A percentile compares a stretch with the other conserved stretches of the same genome.
Conservation (phyloP, 2,888 invertebrate species). For the Chouioia cunea region DNA sequence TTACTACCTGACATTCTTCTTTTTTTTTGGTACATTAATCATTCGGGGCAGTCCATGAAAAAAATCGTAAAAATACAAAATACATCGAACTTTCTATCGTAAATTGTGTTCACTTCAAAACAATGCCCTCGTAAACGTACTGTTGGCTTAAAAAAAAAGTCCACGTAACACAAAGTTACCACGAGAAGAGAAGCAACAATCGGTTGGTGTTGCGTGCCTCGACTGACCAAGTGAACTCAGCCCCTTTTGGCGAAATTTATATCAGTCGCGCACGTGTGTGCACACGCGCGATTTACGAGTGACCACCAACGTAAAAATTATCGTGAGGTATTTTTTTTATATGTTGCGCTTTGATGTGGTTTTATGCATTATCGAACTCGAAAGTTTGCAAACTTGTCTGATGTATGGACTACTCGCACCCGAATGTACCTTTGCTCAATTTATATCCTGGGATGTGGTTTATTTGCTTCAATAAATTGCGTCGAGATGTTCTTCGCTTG, state of each 20-base stretch:
- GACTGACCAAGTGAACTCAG: slow-evolving; percentile 24
- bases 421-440: not conserved
- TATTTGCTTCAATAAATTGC: no score
- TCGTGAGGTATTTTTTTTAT: not conserved
- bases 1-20: no score
- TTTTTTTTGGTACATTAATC: no score
- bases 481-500: no score
- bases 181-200: slow-evolving; percentile 27
- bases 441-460: not conserved
- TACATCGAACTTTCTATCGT: no score
- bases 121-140: no score
- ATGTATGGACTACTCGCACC: not conserved
- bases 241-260: slow-evolving; percentile 35
- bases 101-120: no score
- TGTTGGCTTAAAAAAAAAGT: not conserved
- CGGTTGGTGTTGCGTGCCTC: slow-evolving; percentile 33
- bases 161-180: not conserved
- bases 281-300: slow-evolving; percentile 32
- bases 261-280: not conserved
- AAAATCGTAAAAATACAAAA: not conserved
- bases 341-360: slow-evolving; percentile 12
- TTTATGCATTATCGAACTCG: slow-evolving; percentile 22
- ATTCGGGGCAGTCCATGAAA: not conserved
- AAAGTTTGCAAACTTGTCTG: not conserved
- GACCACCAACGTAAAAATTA: slow-evolving; percentile 24